Base-by-base conservation (phyloP, 2,113 vertebrate genomes). In the Melanerpes aurifrons region DNA sequence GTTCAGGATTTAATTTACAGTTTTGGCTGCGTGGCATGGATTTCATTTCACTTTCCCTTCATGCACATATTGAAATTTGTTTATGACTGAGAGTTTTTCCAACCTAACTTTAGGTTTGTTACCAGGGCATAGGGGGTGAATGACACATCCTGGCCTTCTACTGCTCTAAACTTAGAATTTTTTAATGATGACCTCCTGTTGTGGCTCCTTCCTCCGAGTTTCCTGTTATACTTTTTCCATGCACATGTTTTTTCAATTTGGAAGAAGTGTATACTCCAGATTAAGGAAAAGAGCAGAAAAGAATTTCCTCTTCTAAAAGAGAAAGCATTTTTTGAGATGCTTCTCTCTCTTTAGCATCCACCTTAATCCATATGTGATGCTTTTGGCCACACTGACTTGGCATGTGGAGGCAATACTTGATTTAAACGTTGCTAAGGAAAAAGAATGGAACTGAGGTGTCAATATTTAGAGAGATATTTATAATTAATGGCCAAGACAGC, bases 161-260 rank as follows among this genome's bases (percentile, higher is more conserved):
- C 61, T 78, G 58, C 43, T 86, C 68, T 82, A 89, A 95, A 86
- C 58, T 74, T 91, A 84, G 79, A 56, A 69, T 62, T 92, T 92
- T 94, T 87, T 85, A 84, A 59, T 62, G 63, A 72, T 88, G 76
- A 82, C 73, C 68, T 94, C 68, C 86, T 90, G 79, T 86, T 93
- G 86, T 6, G 9, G 40, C 79, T 93, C 74, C 56, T 87, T 93
- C 64, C 63, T 89, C 68, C 58, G 72, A 64, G 76, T 90, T 91
- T 90, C 82, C 69, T 88, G 62, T 92, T 87, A 74, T 10, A 62
- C 74, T 91, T 94, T 96, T 95, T 89, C 64, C 79, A 78, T 35
- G 32, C 24, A 66, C 40, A 62, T 72, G 61, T 74, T 86, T 92
- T 94, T 94, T 81, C 73, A 67, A 67, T 89, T 94, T 94, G 80